Base-by-base conservation (phyloP, 1,140 invertebrate species). In the Octopus sinensis region DNA sequence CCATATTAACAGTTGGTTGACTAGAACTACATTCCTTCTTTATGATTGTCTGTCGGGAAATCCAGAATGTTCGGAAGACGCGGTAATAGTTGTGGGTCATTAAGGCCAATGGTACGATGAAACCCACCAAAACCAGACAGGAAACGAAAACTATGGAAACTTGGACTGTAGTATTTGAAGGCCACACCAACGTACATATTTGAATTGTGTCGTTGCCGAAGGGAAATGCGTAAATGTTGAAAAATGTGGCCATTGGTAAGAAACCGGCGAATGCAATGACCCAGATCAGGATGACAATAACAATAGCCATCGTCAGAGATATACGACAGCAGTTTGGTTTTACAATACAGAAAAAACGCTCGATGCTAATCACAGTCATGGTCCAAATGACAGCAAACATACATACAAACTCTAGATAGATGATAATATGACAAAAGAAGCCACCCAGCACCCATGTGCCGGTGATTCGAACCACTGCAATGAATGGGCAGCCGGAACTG, bases 131-230 rank as follows among this genome's bases (percentile, higher is more conserved):
- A 77, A 86, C 80, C 13, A 85, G 9, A 71, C 54, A n/a, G 6
- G 71, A 30, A 4, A 84, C 86, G 30, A 87, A 87, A 43, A 86
- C 51, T 4, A 84, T 53, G 0, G 85, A 84, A 9, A 84, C 54
- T 10, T 80, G 62, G 17, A 87, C 23, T 5, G 53, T 80, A 10
- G n/a, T 51, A 12, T 79, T 53, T 23, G 82, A 53, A 4, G 88
- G 88, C 87, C 87, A 89, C 23, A 85, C 62, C 9, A 89, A 54
- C 4, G 88, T 88, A 78, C 88, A 89, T 30, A 88, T 84, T 17
- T 79, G 76, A 17, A 87, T 81, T 5, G 43, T 81, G 10, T 12
- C 54, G 5, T 76, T 51, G 30, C 84, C 85, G 5, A 85, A 79
- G 0, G 82, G 79, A 76, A 86, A 83, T 13, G 80, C 62, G 53